These are phyloP conservation scores for Noctua fimbriata DNA, from an alignment of 2,888 invertebrate species.

Conservation along the genomic window DNA sequence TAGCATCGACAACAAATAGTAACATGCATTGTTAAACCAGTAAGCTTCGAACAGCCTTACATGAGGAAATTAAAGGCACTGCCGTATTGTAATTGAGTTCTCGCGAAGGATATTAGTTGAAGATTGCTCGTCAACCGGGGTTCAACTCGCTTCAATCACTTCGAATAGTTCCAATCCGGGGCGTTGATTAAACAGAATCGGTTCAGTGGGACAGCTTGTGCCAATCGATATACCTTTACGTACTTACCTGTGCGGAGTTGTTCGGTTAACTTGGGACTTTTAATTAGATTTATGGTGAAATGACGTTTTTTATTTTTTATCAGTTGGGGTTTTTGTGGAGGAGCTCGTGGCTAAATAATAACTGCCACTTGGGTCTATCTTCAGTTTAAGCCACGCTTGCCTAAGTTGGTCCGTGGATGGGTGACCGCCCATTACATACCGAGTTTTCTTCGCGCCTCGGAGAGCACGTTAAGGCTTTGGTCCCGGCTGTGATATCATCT, in stretches of 20 bases:
- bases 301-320: not conserved
- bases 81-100: constrained; percentile 87
- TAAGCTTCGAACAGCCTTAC: constrained; percentile 67
- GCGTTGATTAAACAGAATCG: constrained; percentile 88
- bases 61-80: constrained; percentile 86
- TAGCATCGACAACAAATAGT: constrained; percentile 54
- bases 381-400: too few species aligned
- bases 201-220: constrained; percentile 85
- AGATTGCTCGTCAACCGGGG: constrained; percentile 89
- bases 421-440: too few species aligned
- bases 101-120: constrained; percentile 88
- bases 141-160: constrained; percentile 83
- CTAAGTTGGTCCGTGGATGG: too few species aligned
- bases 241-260: constrained; percentile 39
- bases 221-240: constrained; percentile 68
- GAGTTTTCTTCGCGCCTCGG: too few species aligned
- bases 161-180: constrained; percentile 82
- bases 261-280: constrained; percentile 13
- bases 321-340: too few species aligned
- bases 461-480: too few species aligned
- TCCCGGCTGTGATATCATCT: too few species aligned
- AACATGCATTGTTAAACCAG: constrained; percentile 61
- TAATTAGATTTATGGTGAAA: constrained; percentile 19
- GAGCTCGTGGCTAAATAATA: too few species aligned
- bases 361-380: too few species aligned